These are phyloP conservation scores for Calidris pugnax DNA, from an alignment of 2,113 vertebrate species.

Conservation along the genomic window DNA sequence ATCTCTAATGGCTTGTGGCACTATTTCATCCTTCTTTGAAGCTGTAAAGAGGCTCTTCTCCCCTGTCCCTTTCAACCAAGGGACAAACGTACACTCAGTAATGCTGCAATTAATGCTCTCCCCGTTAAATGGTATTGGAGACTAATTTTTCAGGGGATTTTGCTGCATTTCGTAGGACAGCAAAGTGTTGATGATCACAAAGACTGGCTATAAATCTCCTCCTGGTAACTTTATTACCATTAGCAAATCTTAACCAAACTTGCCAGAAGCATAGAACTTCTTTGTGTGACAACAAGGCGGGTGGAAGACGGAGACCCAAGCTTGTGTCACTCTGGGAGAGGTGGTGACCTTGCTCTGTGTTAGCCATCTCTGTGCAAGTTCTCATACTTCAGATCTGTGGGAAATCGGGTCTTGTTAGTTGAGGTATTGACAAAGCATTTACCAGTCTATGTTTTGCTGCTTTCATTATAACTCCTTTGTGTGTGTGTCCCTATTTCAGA, in stretches of 20 bases:
- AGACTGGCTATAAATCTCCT: background rate
- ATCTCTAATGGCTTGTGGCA: background rate
- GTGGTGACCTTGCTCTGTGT: background rate
- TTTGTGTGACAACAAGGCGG: background rate
- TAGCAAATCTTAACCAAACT: background rate
- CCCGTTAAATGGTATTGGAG: background rate
- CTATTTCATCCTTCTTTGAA: slow-evolving; percentile 12
- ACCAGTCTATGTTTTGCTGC: background rate
- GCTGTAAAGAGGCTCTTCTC: background rate
- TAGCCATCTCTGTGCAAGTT: background rate
- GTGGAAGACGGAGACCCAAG: background rate
- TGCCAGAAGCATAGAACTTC: background rate
- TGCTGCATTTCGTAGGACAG: background rate
- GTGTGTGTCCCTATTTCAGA: background rate
- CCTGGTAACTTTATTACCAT: background rate
- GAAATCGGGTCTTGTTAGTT: background rate
- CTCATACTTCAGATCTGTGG: background rate
- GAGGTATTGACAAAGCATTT: background rate
- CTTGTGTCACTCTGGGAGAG: background rate
- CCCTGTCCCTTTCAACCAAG: background rate
- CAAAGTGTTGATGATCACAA: background rate
- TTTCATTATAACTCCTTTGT: background rate
- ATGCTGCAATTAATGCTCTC: background rate
- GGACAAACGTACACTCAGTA: background rate
- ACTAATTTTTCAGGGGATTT: background rate